phyloP scores from a whole-genome alignment of 2,113 vertebrate genomes.

The Amblyopsis rosae region DNA sequence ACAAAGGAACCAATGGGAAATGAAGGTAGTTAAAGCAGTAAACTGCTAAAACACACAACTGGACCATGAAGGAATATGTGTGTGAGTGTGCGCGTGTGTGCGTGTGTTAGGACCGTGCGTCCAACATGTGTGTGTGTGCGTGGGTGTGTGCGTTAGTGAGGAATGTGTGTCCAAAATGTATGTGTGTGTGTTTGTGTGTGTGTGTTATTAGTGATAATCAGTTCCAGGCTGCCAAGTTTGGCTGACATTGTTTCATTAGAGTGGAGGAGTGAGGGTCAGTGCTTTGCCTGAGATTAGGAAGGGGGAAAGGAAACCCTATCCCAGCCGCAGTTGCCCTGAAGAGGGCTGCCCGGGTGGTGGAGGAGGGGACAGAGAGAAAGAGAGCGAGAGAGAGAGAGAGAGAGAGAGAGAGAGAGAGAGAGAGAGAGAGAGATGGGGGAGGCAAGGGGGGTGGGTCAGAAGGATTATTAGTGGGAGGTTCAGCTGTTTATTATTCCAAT shows the following conservation, averaged over 20 bases:
- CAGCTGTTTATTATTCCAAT: constrained; percentile 84
- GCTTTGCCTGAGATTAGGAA: constrained; percentile 69
- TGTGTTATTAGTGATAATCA: constrained; percentile 66
- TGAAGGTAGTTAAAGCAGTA: not conserved
- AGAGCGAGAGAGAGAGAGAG: constrained; percentile 17
- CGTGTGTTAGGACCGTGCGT: not conserved
- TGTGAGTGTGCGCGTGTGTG: constrained; percentile 6
- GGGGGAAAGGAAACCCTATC: constrained; percentile 68
- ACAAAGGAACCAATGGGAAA: constrained; percentile 4
- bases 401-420: constrained; percentile 30
- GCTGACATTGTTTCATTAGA: constrained; percentile 72
- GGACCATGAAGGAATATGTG: not conserved
- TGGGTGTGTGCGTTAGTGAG: not conserved
- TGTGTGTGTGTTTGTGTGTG: constrained; percentile 17
- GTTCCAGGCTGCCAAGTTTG: constrained; percentile 60
- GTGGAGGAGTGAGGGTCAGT: constrained; percentile 42
- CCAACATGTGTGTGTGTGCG: not conserved
- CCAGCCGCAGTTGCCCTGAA: constrained; percentile 62
- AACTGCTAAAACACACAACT: not conserved
- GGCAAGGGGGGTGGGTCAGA: constrained; percentile 28
- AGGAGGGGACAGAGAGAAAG: constrained; percentile 38
- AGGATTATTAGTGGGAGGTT: constrained; percentile 77
- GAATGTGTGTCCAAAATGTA: constrained; percentile 22
- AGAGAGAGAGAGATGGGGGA: not conserved
- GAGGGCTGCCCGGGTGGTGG: constrained; percentile 40